A percentile compares a stretch with the other conserved stretches of the same genome.
Evolutionary conservation across 2,888 invertebrate species (phyloP).

Genomic region (Sarcophaga rosellei): DNA sequence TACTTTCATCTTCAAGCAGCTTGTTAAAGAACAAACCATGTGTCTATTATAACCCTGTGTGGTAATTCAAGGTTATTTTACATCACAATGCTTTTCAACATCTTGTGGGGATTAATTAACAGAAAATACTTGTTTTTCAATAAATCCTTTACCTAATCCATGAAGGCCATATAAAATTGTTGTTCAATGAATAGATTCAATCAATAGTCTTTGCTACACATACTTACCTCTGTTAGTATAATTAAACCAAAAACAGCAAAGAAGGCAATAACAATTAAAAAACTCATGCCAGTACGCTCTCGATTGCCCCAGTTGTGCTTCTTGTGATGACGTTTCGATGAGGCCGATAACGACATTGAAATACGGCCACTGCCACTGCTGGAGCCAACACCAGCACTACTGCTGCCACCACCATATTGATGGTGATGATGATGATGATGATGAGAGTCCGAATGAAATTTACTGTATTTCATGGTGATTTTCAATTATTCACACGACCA

Average conservation of each 20-base stretch:
- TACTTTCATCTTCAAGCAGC: too few relatives aligned
- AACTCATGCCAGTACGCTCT: slow-evolving; percentile 93
- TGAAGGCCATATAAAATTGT: too few relatives aligned
- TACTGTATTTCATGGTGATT: slow-evolving; percentile 60
- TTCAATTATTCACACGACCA: not conserved
- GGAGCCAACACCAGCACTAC: slow-evolving; percentile 47
- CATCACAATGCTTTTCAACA: too few relatives aligned
- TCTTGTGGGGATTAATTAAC: too few relatives aligned
- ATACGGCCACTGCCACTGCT: slow-evolving; percentile 47
- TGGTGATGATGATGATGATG: slow-evolving; percentile 71
- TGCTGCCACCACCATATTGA: slow-evolving; percentile 64
- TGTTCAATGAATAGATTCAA: too few relatives aligned
- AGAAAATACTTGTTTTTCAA: too few relatives aligned
- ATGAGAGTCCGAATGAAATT: slow-evolving; percentile 71
- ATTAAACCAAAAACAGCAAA: slow-evolving; percentile 94
- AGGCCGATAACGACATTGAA: slow-evolving; percentile 63
- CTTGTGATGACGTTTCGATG: slow-evolving; percentile 78
- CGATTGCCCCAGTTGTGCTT: slow-evolving; percentile 81
- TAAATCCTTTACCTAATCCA: too few relatives aligned
- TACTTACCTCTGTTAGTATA: slow-evolving; percentile 90
- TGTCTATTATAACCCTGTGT: too few relatives aligned
- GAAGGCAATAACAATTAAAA: slow-evolving; percentile 94
- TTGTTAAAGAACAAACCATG: too few relatives aligned
- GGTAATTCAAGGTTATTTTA: too few relatives aligned
- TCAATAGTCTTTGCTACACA: not conserved